phyloP scores from a whole-genome alignment of 2,113 vertebrate genomes.

The Upupa epops region DNA sequence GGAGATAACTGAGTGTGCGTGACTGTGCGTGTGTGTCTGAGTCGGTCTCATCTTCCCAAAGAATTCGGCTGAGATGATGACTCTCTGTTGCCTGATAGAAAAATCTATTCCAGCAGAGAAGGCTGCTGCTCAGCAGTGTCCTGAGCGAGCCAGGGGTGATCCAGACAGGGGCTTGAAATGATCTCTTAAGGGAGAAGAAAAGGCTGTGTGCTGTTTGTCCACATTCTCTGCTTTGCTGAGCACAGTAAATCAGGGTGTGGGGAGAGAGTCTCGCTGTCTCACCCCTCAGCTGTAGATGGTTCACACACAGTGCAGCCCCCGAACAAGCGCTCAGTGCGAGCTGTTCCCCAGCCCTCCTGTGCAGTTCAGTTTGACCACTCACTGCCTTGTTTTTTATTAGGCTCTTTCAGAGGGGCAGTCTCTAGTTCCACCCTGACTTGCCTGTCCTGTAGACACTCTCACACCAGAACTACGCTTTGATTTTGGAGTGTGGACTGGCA shows the following conservation, averaged over 20 bases:
- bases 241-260: not conserved
- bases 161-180: not conserved
- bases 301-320: not conserved
- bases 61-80: constrained; percentile 35
- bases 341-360: constrained; percentile 1
- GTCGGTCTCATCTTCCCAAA: not conserved
- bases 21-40: not conserved
- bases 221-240: constrained; percentile 20
- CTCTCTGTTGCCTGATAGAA: constrained; percentile 34
- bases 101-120: not conserved
- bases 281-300: not conserved
- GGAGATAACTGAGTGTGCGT: not conserved
- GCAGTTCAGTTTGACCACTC: constrained; percentile 52
- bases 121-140: not conserved
- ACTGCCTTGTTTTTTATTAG: constrained; percentile 58
- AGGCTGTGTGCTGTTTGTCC: constrained; percentile 34
- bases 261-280: not conserved
- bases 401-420: constrained; percentile 28
- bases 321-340: not conserved
- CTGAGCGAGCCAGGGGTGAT: not conserved
- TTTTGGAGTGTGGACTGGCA: not conserved
- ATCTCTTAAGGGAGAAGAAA: not conserved
- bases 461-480: not conserved
- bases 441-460: not conserved
- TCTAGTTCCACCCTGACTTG: constrained; percentile 14